phyloP scores from a whole-genome alignment of 2,888 invertebrate genomes.

The Drosophila histrio region DNA sequence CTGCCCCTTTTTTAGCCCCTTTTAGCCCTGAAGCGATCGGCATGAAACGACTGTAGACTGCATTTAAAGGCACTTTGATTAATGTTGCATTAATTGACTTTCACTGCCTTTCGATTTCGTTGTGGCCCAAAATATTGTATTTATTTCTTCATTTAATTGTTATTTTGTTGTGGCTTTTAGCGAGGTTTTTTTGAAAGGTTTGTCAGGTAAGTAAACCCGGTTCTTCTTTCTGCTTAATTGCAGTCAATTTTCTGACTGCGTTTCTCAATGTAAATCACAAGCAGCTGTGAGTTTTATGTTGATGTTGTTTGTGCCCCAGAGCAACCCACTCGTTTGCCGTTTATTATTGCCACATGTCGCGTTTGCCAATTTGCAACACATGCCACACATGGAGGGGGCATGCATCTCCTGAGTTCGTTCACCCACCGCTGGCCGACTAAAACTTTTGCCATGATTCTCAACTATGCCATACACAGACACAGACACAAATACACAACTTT shows the following conservation, averaged over 20 bases:
- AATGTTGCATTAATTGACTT: constrained; percentile 81
- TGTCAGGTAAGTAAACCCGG: constrained; percentile 17
- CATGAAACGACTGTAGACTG: background rate
- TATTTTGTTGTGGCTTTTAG: background rate
- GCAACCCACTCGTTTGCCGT: constrained; percentile 48
- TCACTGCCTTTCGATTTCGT: constrained; percentile 75
- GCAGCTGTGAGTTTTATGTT: constrained; percentile 53
- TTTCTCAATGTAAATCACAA: constrained; percentile 63
- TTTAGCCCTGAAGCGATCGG: background rate
- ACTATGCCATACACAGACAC: constrained; percentile 35
- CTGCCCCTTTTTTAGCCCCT: background rate
- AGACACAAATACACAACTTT: constrained; percentile 12
- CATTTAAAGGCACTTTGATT: constrained; percentile 53
- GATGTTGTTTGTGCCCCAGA: constrained; percentile 7
- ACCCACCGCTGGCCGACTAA: constrained; percentile 12
- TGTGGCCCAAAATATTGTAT: background rate
- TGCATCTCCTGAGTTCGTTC: constrained; percentile 34
- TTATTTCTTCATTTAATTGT: background rate
- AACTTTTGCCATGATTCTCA: constrained; percentile 51
- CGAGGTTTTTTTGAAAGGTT: constrained; percentile 5
- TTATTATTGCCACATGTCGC: constrained; percentile 70
- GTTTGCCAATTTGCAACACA: constrained; percentile 57
- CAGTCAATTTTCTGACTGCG: constrained; percentile 48
- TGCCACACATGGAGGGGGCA: background rate
- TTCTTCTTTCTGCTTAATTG: constrained; percentile 52